phyloP scores from a whole-genome alignment of 2,797 vertebrate species.

The Podarcis siculus region DNA sequence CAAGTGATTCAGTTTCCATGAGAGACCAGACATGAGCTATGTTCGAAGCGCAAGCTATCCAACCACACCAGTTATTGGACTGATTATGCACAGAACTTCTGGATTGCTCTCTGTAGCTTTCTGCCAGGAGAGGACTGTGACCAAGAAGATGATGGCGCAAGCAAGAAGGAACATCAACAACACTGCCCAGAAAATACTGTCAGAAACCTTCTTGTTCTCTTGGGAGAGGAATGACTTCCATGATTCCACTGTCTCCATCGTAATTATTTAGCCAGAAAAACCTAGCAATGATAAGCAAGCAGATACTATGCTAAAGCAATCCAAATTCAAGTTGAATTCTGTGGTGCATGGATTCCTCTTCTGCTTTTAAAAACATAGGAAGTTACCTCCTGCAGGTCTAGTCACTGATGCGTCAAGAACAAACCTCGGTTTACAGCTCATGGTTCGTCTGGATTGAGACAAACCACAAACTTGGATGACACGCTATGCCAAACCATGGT shows the following conservation, averaged over 20 bases:
- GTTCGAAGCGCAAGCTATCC: slow-evolving; percentile 8
- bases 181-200: background rate
- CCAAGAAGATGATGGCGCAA: slow-evolving; percentile 15
- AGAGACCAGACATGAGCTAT: slow-evolving; percentile 31
- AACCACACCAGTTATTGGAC: background rate
- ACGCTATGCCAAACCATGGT: no score
- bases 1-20: slow-evolving; percentile 24
- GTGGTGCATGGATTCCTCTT: background rate
- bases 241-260: background rate
- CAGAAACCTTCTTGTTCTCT: slow-evolving; percentile 22
- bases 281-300: background rate
- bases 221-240: background rate
- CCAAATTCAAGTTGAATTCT: background rate
- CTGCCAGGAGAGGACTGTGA: slow-evolving; percentile 52
- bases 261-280: background rate
- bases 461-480: no score
- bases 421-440: no score
- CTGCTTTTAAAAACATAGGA: background rate
- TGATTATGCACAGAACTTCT: background rate
- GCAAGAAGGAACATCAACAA: no score
- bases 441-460: no score
- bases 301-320: background rate
- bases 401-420: background rate
- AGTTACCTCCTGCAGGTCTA: background rate
- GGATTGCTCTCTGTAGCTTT: slow-evolving; percentile 24